Percentiles rank a stretch among this genome's conserved stretches.
phyloP scores from a whole-genome alignment of 2,888 invertebrate genomes.

The Blastobasis lacticolella region DNA sequence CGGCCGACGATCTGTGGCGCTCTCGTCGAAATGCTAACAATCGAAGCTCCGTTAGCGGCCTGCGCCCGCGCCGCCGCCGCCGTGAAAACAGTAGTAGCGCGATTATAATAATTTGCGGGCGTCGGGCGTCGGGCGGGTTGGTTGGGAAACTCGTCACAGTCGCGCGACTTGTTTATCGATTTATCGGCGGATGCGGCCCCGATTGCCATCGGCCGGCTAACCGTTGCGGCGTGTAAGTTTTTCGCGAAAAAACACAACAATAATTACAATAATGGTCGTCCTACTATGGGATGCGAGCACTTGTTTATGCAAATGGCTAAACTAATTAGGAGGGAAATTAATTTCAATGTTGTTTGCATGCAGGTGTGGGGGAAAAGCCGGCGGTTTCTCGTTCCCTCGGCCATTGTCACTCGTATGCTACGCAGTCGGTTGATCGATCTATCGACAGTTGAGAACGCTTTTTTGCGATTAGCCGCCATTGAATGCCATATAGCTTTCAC shows the following conservation, averaged over 20 bases:
- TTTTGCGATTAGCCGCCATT: slow-evolving; percentile 14
- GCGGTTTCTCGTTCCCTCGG: slow-evolving; percentile 31
- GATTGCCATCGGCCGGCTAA: slow-evolving; percentile 56
- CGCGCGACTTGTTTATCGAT: slow-evolving; percentile 63
- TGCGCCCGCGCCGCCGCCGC: not conserved
- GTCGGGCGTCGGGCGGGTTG: slow-evolving; percentile 11
- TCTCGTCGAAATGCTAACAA: slow-evolving; percentile 32
- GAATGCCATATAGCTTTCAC: slow-evolving; percentile 17
- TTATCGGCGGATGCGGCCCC: slow-evolving; percentile 62
- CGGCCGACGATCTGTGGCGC: slow-evolving; percentile 55
- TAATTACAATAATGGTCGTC: slow-evolving; percentile 68
- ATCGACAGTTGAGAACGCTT: slow-evolving; percentile 21
- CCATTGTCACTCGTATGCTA: slow-evolving; percentile 50
- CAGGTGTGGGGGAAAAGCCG: slow-evolving; percentile 35
- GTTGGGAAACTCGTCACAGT: slow-evolving; percentile 59
- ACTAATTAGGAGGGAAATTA: slow-evolving; percentile 67
- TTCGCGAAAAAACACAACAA: slow-evolving; percentile 58
- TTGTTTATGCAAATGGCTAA: slow-evolving; percentile 63
- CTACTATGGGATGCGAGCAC: slow-evolving; percentile 60
- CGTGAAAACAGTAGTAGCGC: slow-evolving; percentile 50
- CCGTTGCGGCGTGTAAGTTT: slow-evolving; percentile 60
- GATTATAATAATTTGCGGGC: slow-evolving; percentile 52
- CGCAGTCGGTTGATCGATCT: slow-evolving; percentile 43
- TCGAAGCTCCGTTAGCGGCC: slow-evolving; percentile 37
- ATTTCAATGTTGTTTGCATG: slow-evolving; percentile 61